Conservation (phyloP, 1,140 invertebrate species). For the Spodoptera frugiperda region DNA sequence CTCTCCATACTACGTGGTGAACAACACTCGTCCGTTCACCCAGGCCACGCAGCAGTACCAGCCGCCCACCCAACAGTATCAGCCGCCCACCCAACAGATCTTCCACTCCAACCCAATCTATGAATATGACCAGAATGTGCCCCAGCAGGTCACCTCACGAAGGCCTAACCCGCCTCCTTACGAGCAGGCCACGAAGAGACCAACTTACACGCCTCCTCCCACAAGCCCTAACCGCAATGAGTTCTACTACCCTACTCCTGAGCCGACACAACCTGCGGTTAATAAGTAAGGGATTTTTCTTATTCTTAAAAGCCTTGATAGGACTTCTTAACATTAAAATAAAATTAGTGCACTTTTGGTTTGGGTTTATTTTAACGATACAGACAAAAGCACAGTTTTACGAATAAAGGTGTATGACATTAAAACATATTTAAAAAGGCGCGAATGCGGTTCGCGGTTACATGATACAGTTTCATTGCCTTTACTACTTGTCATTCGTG, state of each 20-base stretch:
- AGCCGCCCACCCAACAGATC: conserved; percentile 10
- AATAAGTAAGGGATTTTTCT: background rate
- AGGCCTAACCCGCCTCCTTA: background rate
- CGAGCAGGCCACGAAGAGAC: background rate
- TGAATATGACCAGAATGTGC: background rate
- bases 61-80: conserved; percentile 16
- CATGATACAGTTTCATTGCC: too few species aligned
- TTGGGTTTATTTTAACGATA: too few species aligned
- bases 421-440: too few species aligned
- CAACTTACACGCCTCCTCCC: background rate
- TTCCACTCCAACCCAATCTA: conserved; percentile 3
- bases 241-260: background rate
- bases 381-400: too few species aligned
- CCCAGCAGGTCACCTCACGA: background rate
- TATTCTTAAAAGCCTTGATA: too few species aligned
- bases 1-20: conserved; percentile 19
- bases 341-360: background rate
- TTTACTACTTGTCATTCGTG: too few species aligned
- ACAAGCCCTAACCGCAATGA: background rate
- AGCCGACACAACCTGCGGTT: background rate
- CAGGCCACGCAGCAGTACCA: conserved; percentile 12
- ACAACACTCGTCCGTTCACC: background rate
- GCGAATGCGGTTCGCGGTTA: too few species aligned
- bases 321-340: too few species aligned
- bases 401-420: too few species aligned